Conservation (phyloP, 2,888 invertebrate genomes). For the Drosophila nigritarsus region DNA sequence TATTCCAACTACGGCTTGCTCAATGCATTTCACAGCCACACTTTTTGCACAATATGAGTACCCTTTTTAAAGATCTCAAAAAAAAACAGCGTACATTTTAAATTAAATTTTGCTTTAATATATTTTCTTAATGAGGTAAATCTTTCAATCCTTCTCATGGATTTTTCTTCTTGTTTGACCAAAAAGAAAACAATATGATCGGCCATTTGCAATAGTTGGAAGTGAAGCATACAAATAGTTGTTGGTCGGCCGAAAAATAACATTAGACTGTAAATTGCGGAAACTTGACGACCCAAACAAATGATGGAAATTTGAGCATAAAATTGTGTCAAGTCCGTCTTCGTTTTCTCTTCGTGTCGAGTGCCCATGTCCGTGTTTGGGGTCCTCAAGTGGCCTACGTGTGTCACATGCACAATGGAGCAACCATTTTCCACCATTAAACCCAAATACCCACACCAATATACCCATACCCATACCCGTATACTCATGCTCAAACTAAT, state of each 20-base stretch:
- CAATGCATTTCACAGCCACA: constrained; percentile 4
- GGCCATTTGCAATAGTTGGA: constrained; percentile 35
- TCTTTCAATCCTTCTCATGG: background rate
- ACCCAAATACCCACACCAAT: background rate
- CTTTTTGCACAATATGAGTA: background rate
- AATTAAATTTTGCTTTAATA: background rate
- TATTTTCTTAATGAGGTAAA: background rate
- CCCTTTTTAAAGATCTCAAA: background rate
- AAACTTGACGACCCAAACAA: constrained; percentile 64
- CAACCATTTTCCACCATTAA: constrained; percentile 1
- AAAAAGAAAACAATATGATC: background rate
- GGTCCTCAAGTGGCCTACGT: constrained; percentile 73
- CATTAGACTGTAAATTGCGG: constrained; percentile 27
- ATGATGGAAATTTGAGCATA: constrained; percentile 70
- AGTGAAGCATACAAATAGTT: constrained; percentile 34
- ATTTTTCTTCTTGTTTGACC: background rate
- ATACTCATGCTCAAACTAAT: background rate
- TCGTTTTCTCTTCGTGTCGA: background rate
- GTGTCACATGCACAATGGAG: constrained; percentile 74
- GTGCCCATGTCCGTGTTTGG: constrained; percentile 38
- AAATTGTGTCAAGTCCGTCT: constrained; percentile 27
- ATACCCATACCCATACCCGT: background rate
- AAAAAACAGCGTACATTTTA: background rate
- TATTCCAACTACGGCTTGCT: constrained; percentile 5
- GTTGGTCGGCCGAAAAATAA: constrained; percentile 9